Evolutionary conservation across 2,888 invertebrate genomes (phyloP), one percentile per base, ranked within the genome.

Genomic region (Auanema freiburgensis): DNA sequence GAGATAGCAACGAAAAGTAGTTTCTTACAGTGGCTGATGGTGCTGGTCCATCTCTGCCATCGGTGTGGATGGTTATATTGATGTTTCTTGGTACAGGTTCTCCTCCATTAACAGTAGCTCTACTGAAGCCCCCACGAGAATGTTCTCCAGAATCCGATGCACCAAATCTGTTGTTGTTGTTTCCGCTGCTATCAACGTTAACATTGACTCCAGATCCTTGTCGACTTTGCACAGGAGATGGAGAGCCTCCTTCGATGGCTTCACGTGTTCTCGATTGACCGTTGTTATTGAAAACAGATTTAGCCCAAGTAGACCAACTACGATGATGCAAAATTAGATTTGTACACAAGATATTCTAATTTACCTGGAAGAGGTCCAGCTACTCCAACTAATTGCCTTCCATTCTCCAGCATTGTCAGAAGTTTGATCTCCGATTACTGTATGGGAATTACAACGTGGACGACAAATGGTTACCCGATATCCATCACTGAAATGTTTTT

Each of bases 401-500:
- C 74, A 74, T 63, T 67, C 69, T 12, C 57, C 43, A 50, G 63
- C 74, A 1, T 74, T 67, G 14, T 59, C 64, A 24, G 51, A 43
- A n/a, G 44, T 25, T 56, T 62, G 56, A 24, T 62, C 56, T 8
- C 57, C 57, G 16, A 50, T 56, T 11, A 46, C 64, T 11, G 65
- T 64, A 43, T 64, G 60, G 5, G 76, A 65, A 49, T 66, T 71
- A 59, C 82, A 82, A 53, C 79, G 68, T 6, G 82, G 82, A 8
- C 82, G 78, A 64, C 82, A 82, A 62, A 82, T 82, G 16, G 81
- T 82, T 46, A 82, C 81, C 49, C 79, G 78, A 63, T 81, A 82
- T 46, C 82, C 82, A 42, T 79, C 79, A 1, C 82, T 82, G 64
- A 61, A 81, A 72, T 54, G 33, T 33, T 33, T 33, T 33, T 33